These are phyloP conservation scores for Merluccius polli DNA, from an alignment of 2,797 vertebrate genomes.

Conservation along the genomic window DNA sequence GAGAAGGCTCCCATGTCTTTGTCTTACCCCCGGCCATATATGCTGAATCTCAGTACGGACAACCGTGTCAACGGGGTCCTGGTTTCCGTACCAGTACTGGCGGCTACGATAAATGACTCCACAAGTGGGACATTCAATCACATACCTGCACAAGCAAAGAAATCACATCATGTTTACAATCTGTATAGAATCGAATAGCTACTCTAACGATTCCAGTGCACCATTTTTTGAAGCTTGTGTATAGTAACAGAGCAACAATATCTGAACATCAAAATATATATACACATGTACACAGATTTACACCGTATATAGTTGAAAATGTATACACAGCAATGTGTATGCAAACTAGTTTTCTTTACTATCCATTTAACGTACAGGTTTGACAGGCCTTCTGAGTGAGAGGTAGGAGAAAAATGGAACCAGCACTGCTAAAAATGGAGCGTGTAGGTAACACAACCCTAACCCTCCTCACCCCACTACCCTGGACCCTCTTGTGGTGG, in stretches of 20 bases:
- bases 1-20: neutral
- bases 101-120: slow-evolving; percentile 80
- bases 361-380: too few relatives aligned
- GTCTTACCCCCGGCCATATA: slow-evolving; percentile 92
- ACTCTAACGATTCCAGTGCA: neutral
- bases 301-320: neutral
- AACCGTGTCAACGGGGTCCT: slow-evolving; percentile 91
- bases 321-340: neutral
- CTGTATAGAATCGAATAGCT: neutral
- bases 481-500: neutral
- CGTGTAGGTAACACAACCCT: slow-evolving; percentile 30
- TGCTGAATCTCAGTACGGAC: slow-evolving; percentile 99
- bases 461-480: slow-evolving; percentile 6
- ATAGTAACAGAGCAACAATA: neutral
- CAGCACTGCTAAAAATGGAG: slow-evolving; percentile 25
- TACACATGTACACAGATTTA: too few relatives aligned
- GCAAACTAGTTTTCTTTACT: neutral
- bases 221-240: neutral
- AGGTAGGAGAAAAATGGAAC: neutral
- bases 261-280: neutral
- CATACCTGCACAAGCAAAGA: slow-evolving; percentile 51
- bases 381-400: neutral
- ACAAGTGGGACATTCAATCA: slow-evolving; percentile 69
- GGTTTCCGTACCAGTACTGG: slow-evolving; percentile 72
- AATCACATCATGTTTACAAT: neutral